Evolutionary conservation across 2,797 vertebrate species (phyloP).

Genomic region (Momotus momota): DNA sequence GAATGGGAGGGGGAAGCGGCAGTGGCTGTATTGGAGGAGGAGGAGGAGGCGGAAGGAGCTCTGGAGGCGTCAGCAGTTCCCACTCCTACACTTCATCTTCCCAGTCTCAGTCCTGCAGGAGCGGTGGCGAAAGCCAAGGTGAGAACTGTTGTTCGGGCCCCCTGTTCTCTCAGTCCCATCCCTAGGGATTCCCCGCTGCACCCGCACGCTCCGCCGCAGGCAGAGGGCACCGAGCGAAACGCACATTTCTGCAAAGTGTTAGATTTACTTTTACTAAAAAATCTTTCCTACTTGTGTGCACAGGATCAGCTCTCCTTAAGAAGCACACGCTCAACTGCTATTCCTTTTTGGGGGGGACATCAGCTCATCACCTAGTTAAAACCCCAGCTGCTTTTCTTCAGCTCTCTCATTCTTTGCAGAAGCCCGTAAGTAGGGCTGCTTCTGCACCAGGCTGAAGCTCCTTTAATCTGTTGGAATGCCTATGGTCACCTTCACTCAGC

Average conservation of each 20-base stretch:
- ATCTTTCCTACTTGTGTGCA: background rate
- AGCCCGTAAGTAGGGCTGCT: background rate
- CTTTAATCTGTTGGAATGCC: background rate
- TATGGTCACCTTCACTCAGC: background rate
- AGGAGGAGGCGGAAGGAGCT: conserved; percentile 46
- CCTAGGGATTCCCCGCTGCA: background rate
- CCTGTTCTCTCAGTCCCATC: background rate
- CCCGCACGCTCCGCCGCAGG: background rate
- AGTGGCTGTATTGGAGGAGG: background rate
- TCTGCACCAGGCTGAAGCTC: background rate
- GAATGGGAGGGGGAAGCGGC: background rate
- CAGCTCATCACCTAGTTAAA: background rate
- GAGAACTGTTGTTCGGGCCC: background rate
- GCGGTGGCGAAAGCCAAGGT: conserved; percentile 49
- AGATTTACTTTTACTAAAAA: background rate
- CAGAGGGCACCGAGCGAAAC: background rate
- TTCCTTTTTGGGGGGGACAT: background rate
- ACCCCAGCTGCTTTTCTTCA: background rate
- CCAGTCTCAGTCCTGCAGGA: conserved; percentile 60
- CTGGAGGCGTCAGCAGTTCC: conserved; percentile 50
- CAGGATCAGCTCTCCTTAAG: background rate
- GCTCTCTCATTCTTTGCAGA: background rate
- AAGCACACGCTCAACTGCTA: background rate
- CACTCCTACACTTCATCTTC: conserved; percentile 70
- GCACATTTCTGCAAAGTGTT: background rate